Evolutionary conservation across 2,888 invertebrate genomes (phyloP).

Genomic region (Caenorhabditis sulstoni): DNA sequence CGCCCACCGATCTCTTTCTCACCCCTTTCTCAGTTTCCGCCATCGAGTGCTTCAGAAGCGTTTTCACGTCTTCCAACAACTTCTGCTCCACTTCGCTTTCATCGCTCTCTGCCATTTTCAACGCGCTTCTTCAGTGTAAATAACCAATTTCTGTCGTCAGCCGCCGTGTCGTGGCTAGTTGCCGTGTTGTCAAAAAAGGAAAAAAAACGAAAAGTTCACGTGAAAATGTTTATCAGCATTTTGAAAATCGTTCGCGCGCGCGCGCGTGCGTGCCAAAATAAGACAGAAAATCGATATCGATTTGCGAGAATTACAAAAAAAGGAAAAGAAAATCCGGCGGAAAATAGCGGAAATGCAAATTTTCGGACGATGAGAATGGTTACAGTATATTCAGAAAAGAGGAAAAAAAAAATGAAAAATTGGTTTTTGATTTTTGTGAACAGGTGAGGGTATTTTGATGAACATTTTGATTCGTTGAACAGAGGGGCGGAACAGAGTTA

Average conservation of each 20-base stretch:
- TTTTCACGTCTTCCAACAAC: background rate
- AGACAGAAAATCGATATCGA: too few species aligned
- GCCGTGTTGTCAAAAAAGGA: background rate
- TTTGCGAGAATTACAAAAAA: background rate
- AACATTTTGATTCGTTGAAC: too few species aligned
- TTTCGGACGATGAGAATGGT: background rate
- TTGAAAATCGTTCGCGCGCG: background rate
- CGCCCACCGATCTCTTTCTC: background rate
- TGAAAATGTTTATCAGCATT: background rate
- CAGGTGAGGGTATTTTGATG: too few species aligned
- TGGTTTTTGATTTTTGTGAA: background rate
- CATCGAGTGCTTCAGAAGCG: background rate
- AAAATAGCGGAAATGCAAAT: slow-evolving; percentile 1
- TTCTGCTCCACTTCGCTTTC: too few species aligned
- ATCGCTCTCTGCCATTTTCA: too few species aligned
- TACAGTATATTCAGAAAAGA: background rate
- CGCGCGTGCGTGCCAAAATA: background rate
- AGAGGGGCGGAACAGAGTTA: too few species aligned
- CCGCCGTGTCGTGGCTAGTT: background rate
- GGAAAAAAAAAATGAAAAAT: background rate
- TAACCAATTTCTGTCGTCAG: background rate
- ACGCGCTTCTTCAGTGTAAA: background rate
- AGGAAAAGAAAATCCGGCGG: slow-evolving; percentile 3
- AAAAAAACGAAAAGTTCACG: background rate
- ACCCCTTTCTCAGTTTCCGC: background rate